Conservation (phyloP, 2,113 vertebrate species). For the Oenanthe oenanthe region DNA sequence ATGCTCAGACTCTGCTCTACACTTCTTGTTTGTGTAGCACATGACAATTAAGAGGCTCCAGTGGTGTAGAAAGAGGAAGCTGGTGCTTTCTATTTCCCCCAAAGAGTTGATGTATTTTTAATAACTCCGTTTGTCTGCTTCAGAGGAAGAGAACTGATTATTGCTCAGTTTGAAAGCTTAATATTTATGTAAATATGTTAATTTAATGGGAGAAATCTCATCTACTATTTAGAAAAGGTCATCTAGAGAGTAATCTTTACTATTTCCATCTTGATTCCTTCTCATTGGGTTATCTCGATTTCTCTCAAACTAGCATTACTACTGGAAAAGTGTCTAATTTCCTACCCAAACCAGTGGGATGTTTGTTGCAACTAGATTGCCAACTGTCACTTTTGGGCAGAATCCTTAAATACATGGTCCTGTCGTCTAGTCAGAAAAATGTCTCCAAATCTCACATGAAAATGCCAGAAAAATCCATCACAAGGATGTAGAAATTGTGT, state of each 20-base stretch:
- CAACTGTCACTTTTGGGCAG: conserved; percentile 67
- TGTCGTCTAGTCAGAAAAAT: conserved; percentile 64
- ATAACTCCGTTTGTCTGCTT: neutral
- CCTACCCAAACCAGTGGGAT: conserved; percentile 38
- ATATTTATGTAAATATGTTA: conserved; percentile 33
- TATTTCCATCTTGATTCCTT: conserved; percentile 4
- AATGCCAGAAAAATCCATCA: conserved; percentile 71
- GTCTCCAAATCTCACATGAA: conserved; percentile 60
- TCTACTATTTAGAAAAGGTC: conserved; percentile 22
- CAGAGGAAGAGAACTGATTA: conserved; percentile 1
- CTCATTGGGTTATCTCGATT: neutral
- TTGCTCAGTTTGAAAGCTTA: neutral
- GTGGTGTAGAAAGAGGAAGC: neutral
- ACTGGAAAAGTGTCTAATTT: conserved; percentile 43
- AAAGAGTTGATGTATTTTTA: neutral
- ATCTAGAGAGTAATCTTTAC: neutral
- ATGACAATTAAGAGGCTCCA: neutral
- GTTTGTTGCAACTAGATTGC: conserved; percentile 57
- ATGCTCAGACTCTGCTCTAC: neutral
- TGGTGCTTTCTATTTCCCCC: neutral
- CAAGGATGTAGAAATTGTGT: conserved; percentile 47
- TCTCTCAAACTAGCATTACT: neutral
- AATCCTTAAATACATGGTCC: conserved; percentile 62
- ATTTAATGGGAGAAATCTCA: conserved; percentile 8
- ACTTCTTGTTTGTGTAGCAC: neutral